Evolutionary conservation across 2,888 invertebrate genomes (phyloP).

Genomic region (Ornithoptera priamus): DNA sequence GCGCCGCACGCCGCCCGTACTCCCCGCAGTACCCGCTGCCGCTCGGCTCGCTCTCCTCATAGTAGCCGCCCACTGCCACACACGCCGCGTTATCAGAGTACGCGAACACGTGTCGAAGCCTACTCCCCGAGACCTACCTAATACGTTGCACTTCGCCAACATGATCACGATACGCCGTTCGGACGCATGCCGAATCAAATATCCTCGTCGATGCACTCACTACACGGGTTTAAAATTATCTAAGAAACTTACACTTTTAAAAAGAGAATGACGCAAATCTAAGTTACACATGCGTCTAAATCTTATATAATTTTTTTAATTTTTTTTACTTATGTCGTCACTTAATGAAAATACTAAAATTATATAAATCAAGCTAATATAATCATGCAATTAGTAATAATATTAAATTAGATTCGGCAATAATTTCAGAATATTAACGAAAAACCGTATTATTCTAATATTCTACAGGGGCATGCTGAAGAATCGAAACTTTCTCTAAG

Average conservation of each 20-base stretch:
- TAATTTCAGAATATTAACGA: slow-evolving; percentile 41
- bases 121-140: slow-evolving; percentile 59
- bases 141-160: slow-evolving; percentile 30
- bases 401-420: slow-evolving; percentile 44
- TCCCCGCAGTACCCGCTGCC: slow-evolving; percentile 56
- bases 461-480: slow-evolving; percentile 69
- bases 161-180: slow-evolving; percentile 3
- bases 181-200: slow-evolving; percentile 23
- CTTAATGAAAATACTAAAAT: slow-evolving; percentile 42
- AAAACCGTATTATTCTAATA: slow-evolving; percentile 48
- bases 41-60: slow-evolving; percentile 67
- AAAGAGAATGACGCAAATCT: slow-evolving; percentile 22
- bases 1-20: slow-evolving; percentile 41
- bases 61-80: slow-evolving; percentile 53
- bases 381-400: slow-evolving; percentile 68
- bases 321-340: slow-evolving; percentile 34
- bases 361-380: slow-evolving; percentile 47
- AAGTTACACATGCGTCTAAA: slow-evolving; percentile 31
- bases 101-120: slow-evolving; percentile 40
- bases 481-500: slow-evolving; percentile 43
- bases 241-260: slow-evolving; percentile 30
- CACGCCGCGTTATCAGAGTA: slow-evolving; percentile 53
- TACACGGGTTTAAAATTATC: background rate
- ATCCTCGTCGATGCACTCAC: slow-evolving; percentile 12
- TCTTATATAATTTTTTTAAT: slow-evolving; percentile 30